Evolutionary conservation across 1,140 invertebrate species (phyloP).

Genomic region (Anastrepha ludens): DNA sequence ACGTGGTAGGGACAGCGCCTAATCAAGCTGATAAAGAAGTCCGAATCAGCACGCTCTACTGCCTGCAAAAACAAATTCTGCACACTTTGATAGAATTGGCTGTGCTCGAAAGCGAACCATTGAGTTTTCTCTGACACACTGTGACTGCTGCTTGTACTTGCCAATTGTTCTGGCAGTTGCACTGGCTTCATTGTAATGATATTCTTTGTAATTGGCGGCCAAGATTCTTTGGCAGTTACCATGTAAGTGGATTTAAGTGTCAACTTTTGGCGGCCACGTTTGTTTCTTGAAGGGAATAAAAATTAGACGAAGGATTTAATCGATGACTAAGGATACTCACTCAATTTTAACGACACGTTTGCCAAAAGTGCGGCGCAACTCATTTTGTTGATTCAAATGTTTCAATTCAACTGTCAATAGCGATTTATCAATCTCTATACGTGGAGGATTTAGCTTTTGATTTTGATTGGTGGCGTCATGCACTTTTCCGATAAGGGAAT

Average conservation of each 20-base stretch:
- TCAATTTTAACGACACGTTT: slow-evolving; percentile 80
- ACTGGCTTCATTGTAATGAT: slow-evolving; percentile 85
- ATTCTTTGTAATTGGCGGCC: slow-evolving; percentile 81
- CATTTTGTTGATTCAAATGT: slow-evolving; percentile 88
- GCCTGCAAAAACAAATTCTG: slow-evolving; percentile 85
- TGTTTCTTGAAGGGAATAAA: slow-evolving; percentile 75
- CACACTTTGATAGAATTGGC: slow-evolving; percentile 83
- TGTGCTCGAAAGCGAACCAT: slow-evolving; percentile 90
- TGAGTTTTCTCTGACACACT: slow-evolving; percentile 64
- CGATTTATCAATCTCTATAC: slow-evolving; percentile 73
- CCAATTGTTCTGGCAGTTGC: slow-evolving; percentile 71
- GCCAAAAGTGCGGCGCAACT: slow-evolving; percentile 90
- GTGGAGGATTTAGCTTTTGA: slow-evolving; percentile 58
- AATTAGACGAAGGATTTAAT: neutral
- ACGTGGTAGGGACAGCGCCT: slow-evolving; percentile 87
- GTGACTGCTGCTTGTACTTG: neutral
- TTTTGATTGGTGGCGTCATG: slow-evolving; percentile 64
- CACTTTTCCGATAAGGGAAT: slow-evolving; percentile 66
- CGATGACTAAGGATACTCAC: slow-evolving; percentile 61
- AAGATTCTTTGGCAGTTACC: slow-evolving; percentile 81
- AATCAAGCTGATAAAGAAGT: slow-evolving; percentile 88
- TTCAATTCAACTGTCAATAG: slow-evolving; percentile 82
- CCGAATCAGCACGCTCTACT: slow-evolving; percentile 87
- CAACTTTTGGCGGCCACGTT: slow-evolving; percentile 76
- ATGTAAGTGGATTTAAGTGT: slow-evolving; percentile 80